Evolutionary conservation across 2,797 vertebrate species (phyloP).

Genomic region (Vultur gryphus): DNA sequence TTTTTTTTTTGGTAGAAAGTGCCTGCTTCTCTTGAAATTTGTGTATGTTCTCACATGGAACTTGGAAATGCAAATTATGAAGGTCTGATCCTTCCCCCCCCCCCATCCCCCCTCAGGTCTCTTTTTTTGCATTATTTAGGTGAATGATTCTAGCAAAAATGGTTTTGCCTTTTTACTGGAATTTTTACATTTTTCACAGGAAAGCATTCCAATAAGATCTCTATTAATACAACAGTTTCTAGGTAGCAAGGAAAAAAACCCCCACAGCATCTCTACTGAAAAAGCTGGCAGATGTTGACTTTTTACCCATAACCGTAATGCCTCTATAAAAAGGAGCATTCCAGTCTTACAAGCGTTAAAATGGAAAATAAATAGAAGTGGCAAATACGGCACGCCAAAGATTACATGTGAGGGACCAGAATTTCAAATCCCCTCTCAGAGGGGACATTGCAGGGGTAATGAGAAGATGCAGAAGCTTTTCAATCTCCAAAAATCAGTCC

Average conservation of each 20-base stretch:
- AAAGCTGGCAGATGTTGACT: constrained; percentile 46
- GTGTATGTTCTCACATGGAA: background rate
- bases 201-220: background rate
- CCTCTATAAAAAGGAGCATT: constrained; percentile 5
- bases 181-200: background rate
- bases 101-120: too few relatives aligned
- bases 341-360: background rate
- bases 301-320: background rate
- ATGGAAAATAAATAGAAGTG: constrained; percentile 35
- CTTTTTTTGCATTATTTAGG: background rate
- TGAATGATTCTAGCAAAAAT: background rate
- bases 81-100: background rate
- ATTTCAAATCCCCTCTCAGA: constrained; percentile 35
- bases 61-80: background rate
- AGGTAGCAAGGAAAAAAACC: background rate
- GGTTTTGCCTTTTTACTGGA: background rate
- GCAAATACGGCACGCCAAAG: background rate
- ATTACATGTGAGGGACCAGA: constrained; percentile 1
- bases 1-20: background rate
- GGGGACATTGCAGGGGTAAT: constrained; percentile 32
- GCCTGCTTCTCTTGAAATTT: background rate
- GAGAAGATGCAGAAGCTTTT: constrained; percentile 50
- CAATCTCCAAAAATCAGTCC: constrained; percentile 48
- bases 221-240: constrained; percentile 16
- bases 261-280: background rate